Base-by-base conservation (phyloP, 2,888 invertebrate species). In the Pyrrhia umbra region DNA sequence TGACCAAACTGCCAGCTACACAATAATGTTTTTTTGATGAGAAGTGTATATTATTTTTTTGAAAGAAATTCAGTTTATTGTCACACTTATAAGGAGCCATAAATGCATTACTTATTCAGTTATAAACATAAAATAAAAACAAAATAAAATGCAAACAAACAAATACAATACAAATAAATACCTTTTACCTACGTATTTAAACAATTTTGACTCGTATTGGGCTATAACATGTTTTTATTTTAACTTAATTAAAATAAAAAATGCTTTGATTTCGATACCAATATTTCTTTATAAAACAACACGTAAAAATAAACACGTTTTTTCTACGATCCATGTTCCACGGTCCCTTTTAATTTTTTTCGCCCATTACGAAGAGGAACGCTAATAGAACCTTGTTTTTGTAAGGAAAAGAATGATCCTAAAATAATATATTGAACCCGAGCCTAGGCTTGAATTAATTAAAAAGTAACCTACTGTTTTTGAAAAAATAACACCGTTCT, bases 361-460 rank as follows among this genome's bases (percentile, higher is more conserved):
- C 51, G 15, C 0, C 70, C 68, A 59, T 74, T 71, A 66, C 61
- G 10, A 43, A 61, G 52, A 49, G 20, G 15, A 59, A 72, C 61
- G 51, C 45, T 72, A 60, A 76, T 62, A 59, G 54, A 47, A 16
- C 49, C 61, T 46, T 67, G 61, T 79, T 79, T 70, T 68, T 64
- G 18, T 6, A 18, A 63, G 54, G 23, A 56, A 68, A 66, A 74
- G 40, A 74, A 71, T 50, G 63, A 77, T 74, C 62, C 61, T 71
- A 55, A 75, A 75, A 77, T 75, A 78, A 80, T 71, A 75, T 73
- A 80, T 78, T 78, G 72, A 75, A 72, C 39, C 27, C 5, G 18
- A 15, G 21, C 47, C 49, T 40, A 30, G 43, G 43, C 13, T 40
- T 2, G 25, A 16, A 64, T 67, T 75, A 78, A 80, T 80, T 69